phyloP scores from a whole-genome alignment of 2,797 vertebrate species.

The Vultur gryphus region DNA sequence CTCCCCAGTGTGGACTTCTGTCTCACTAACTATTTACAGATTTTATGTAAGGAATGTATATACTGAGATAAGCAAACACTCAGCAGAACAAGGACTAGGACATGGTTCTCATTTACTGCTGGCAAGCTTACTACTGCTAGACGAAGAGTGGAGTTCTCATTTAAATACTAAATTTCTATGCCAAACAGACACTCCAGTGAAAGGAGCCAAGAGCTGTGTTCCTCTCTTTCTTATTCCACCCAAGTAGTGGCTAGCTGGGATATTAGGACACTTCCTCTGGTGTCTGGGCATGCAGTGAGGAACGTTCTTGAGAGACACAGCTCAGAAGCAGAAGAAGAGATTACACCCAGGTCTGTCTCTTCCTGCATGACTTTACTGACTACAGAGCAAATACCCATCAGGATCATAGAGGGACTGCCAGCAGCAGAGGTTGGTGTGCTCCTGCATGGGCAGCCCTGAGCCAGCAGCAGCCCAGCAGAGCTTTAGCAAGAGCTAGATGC shows the following conservation, averaged over 20 bases:
- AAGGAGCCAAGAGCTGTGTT: background rate
- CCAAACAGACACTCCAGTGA: background rate
- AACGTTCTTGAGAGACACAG: fast-evolving
- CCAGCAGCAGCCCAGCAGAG: background rate
- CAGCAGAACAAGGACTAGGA: background rate
- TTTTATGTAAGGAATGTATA: background rate
- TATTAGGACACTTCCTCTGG: background rate
- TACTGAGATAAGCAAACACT: background rate
- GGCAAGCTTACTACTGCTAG: background rate
- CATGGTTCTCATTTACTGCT: background rate
- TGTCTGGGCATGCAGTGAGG: background rate
- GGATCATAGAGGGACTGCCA: fast-evolving
- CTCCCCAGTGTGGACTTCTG: background rate
- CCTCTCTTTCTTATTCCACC: background rate
- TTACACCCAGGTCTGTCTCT: background rate
- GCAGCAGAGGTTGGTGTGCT: background rate
- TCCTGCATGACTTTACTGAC: background rate
- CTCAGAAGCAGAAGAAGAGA: background rate
- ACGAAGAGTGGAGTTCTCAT: background rate
- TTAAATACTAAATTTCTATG: background rate
- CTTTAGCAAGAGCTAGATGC: background rate
- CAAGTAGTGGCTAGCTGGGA: background rate
- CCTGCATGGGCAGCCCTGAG: background rate
- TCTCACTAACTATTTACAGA: background rate
- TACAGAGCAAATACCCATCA: background rate